These are phyloP conservation scores for Zaprionus ghesquierei DNA, from an alignment of 1,140 invertebrate genomes.

Conservation along the genomic window DNA sequence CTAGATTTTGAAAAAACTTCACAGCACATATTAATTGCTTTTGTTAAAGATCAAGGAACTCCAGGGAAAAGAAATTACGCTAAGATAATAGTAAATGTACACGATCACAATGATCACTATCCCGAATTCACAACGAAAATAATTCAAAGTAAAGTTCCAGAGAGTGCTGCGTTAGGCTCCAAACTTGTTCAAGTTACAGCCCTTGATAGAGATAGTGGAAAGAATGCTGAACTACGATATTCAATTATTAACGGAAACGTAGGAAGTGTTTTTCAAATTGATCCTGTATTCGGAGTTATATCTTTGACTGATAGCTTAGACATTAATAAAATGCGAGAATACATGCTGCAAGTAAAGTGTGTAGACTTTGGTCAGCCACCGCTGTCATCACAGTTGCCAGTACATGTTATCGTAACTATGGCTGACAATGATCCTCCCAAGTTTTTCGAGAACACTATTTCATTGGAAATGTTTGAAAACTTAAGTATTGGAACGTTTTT, in stretches of 20 bases:
- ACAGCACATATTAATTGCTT: conserved; percentile 93
- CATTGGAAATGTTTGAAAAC: conserved; percentile 93
- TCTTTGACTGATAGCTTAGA: conserved; percentile 90
- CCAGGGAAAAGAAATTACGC: conserved; percentile 93
- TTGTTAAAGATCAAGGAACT: conserved; percentile 94
- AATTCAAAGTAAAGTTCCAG: conserved; percentile 89
- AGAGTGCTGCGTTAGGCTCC: conserved; percentile 89
- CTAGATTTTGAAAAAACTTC: conserved; percentile 92
- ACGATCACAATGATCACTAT: conserved; percentile 95
- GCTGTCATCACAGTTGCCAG: conserved; percentile 89
- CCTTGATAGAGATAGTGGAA: conserved; percentile 91
- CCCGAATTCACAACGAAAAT: conserved; percentile 91
- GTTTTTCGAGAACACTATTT: conserved; percentile 87
- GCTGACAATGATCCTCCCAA: conserved; percentile 93
- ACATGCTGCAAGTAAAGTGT: conserved; percentile 92
- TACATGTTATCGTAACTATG: conserved; percentile 93
- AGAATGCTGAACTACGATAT: conserved; percentile 91
- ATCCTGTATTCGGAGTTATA: conserved; percentile 90
- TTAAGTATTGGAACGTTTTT: conserved; percentile 90
- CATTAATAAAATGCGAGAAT: conserved; percentile 88
- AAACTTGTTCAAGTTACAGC: conserved; percentile 89
- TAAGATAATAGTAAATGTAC: conserved; percentile 90
- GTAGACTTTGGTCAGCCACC: conserved; percentile 90
- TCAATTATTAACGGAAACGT: conserved; percentile 93
- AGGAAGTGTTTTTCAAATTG: conserved; percentile 92